These are phyloP conservation scores for Copidosoma floridanum DNA, from an alignment of 1,140 invertebrate species.

Conservation along the genomic window DNA sequence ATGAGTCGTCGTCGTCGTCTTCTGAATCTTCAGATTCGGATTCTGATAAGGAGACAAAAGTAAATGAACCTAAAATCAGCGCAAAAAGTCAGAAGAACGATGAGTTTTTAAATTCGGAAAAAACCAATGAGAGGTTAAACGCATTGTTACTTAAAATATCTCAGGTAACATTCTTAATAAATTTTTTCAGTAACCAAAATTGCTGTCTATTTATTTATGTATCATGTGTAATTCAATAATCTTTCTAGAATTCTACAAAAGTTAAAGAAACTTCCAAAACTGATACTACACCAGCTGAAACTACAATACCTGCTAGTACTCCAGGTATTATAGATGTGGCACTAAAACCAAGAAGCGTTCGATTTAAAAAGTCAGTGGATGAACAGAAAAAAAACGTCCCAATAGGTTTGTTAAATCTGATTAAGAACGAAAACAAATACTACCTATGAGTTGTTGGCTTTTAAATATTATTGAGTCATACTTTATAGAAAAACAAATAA, in stretches of 20 bases:
- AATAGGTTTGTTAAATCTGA: conserved; percentile 8
- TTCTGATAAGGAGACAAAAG: conserved; percentile 33
- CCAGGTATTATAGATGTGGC: conserved; percentile 24
- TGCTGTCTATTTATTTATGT: conserved; percentile 2
- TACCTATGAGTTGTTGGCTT: too few species aligned
- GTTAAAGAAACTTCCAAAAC: background rate
- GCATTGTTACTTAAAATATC: conserved; percentile 27
- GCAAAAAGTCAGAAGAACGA: conserved; percentile 4
- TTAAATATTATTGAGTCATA: conserved; percentile 1
- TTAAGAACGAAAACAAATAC: too few species aligned
- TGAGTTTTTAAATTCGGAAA: conserved; percentile 5
- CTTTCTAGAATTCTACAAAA: background rate
- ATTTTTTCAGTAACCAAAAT: conserved; percentile 25
- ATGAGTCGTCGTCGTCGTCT: conserved; percentile 31
- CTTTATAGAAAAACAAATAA: conserved; percentile 44
- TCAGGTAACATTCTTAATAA: too few species aligned
- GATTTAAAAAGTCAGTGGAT: conserved; percentile 4
- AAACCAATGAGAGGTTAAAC: conserved; percentile 27
- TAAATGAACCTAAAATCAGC: conserved; percentile 11
- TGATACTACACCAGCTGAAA: conserved; percentile 4
- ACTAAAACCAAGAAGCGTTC: conserved; percentile 17
- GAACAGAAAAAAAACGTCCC: background rate
- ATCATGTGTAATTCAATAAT: too few species aligned
- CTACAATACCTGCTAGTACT: background rate
- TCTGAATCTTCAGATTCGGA: conserved; percentile 41